These are phyloP conservation scores for Spermophilus dauricus DNA, from an alignment of 2,113 vertebrate genomes.

Conservation along the genomic window DNA sequence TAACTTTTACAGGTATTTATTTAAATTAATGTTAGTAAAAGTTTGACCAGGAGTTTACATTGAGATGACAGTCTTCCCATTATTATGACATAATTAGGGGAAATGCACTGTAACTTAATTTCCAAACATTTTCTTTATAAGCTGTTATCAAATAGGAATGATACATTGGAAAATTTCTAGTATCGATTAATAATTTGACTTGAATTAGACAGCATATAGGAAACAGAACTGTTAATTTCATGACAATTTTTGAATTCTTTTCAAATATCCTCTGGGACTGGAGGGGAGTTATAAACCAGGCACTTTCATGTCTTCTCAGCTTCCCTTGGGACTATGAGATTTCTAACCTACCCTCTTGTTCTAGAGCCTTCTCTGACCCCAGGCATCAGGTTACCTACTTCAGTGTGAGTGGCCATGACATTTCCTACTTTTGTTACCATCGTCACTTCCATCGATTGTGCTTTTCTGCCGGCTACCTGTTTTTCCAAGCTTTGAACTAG, in stretches of 20 bases:
- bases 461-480: background rate
- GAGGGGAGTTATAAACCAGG: background rate
- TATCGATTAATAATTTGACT: background rate
- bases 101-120: background rate
- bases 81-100: background rate
- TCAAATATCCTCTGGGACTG: background rate
- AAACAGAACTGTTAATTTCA: conserved; percentile 14
- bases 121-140: conserved; percentile 56
- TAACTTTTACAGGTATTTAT: background rate
- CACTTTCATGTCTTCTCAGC: background rate
- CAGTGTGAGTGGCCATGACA: background rate
- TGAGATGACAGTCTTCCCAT: background rate
- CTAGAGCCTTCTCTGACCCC: background rate
- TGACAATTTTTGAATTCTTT: conserved; percentile 6
- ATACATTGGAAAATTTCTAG: conserved; percentile 9
- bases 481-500: background rate
- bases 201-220: background rate
- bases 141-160: background rate
- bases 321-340: background rate
- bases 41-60: background rate
- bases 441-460: no score
- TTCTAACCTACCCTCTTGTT: background rate
- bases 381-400: background rate
- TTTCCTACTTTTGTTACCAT: background rate
- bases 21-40: conserved; percentile 19